Conservation (phyloP, 2,888 invertebrate species). For the Sinelater perroti region DNA sequence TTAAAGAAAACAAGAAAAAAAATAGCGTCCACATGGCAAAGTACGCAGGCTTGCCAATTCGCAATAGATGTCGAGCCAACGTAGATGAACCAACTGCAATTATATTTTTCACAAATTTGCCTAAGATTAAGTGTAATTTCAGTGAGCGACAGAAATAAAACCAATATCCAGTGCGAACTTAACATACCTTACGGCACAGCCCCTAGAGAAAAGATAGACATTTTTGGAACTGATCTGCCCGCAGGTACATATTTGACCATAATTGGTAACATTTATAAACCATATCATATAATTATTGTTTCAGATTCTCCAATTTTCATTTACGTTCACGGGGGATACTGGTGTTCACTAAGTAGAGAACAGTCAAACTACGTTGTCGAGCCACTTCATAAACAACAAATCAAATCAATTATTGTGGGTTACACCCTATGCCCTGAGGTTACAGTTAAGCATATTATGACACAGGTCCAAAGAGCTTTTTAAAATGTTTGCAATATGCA, state of each 20-base stretch:
- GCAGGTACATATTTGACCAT: slow-evolving; percentile 61
- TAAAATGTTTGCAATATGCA: slow-evolving; percentile 72
- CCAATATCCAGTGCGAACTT: slow-evolving; percentile 65
- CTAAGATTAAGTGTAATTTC: too few relatives aligned
- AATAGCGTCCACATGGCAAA: too few relatives aligned
- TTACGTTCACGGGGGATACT: slow-evolving; percentile 89
- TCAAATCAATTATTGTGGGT: slow-evolving; percentile 77
- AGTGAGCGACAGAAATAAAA: slow-evolving; percentile 68
- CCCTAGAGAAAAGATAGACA: slow-evolving; percentile 72
- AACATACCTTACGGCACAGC: slow-evolving; percentile 74
- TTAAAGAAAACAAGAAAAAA: too few relatives aligned
- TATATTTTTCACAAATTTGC: too few relatives aligned
- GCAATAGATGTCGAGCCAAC: too few relatives aligned
- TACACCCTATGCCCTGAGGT: slow-evolving; percentile 82
- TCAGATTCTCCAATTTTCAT: slow-evolving; percentile 81
- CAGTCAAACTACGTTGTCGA: slow-evolving; percentile 69
- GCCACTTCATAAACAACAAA: slow-evolving; percentile 69
- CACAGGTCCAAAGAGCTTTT: slow-evolving; percentile 71
- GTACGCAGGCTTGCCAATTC: too few relatives aligned
- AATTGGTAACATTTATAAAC: too few relatives aligned
- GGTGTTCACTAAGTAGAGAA: slow-evolving; percentile 77
- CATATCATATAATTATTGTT: too few relatives aligned
- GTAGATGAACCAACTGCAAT: too few relatives aligned
- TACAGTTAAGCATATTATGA: slow-evolving; percentile 68
- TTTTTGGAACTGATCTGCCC: slow-evolving; percentile 74